phyloP scores from a whole-genome alignment of 92 coral and sea anemone genomes.

The Phenganax marumi region DNA sequence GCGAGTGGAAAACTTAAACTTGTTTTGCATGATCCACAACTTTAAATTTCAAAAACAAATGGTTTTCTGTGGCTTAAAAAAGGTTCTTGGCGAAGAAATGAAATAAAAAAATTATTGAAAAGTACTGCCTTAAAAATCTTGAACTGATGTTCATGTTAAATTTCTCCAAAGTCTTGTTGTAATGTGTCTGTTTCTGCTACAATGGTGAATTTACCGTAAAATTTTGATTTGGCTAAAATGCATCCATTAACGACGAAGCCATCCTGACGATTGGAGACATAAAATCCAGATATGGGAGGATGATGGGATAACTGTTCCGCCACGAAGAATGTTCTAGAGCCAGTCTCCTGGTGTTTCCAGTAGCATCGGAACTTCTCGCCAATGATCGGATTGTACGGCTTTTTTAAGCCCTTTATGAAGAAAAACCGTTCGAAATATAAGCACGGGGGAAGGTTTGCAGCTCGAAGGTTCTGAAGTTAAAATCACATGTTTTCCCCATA shows the following conservation, averaged over 20 bases:
- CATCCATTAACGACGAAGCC: constrained; percentile 95
- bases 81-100: too few relatives aligned
- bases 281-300: constrained; percentile 97
- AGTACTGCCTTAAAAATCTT: background rate
- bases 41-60: too few relatives aligned
- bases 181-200: too few relatives aligned
- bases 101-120: background rate
- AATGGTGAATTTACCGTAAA: constrained; percentile 69
- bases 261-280: constrained; percentile 85
- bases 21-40: too few relatives aligned
- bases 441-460: background rate
- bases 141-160: too few relatives aligned
- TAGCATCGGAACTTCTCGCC: constrained; percentile 95
- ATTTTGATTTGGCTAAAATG: constrained; percentile 92
- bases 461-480: background rate
- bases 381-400: constrained; percentile 96
- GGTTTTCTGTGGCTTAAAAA: too few relatives aligned
- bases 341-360: constrained; percentile 80
- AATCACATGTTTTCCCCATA: too few relatives aligned
- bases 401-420: constrained; percentile 77
- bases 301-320: constrained; percentile 96
- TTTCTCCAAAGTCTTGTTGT: too few relatives aligned
- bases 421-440: background rate
- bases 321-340: constrained; percentile 80
- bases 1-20: too few relatives aligned